Conservation (phyloP, 2,888 invertebrate species). For the Drepana falcataria region DNA sequence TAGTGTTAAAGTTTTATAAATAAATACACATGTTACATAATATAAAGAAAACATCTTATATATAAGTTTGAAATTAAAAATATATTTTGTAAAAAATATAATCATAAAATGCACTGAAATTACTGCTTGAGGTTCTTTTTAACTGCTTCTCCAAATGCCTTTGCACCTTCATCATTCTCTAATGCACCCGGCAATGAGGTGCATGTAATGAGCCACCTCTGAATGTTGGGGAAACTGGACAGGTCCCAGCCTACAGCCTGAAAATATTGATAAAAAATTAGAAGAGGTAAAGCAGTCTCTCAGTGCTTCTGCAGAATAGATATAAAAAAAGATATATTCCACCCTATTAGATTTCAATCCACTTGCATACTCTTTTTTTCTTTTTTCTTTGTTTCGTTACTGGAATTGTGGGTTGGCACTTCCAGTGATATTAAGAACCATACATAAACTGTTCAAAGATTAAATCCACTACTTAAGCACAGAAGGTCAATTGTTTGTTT, state of each 20-base stretch:
- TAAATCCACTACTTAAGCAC: too few species aligned
- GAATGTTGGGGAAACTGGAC: slow-evolving; percentile 74
- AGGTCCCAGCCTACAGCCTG: slow-evolving; percentile 81
- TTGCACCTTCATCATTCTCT: slow-evolving; percentile 80
- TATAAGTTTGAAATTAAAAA: slow-evolving; percentile 8
- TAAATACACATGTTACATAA: slow-evolving; percentile 15
- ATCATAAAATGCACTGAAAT: slow-evolving; percentile 3
- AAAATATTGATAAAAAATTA: slow-evolving; percentile 17
- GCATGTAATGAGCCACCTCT: slow-evolving; percentile 80
- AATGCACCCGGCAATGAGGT: slow-evolving; percentile 75
- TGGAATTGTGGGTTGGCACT: too few species aligned
- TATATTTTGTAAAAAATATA: slow-evolving; percentile 22
- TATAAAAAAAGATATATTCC: too few species aligned
- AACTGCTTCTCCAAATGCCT: slow-evolving; percentile 76
- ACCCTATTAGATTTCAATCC: too few species aligned
- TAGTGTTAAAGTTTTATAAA: slow-evolving; percentile 83
- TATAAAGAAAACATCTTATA: slow-evolving; percentile 17
- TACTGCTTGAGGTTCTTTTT: slow-evolving; percentile 65
- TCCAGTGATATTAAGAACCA: too few species aligned
- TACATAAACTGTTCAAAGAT: too few species aligned
- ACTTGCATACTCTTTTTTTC: too few species aligned
- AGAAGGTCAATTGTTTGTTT: too few species aligned
- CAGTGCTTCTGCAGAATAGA: neutral
- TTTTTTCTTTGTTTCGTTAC: too few species aligned
- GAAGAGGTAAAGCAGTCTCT: too few species aligned